Conservation (phyloP, 2,113 vertebrate species). For the Chionis minor region DNA sequence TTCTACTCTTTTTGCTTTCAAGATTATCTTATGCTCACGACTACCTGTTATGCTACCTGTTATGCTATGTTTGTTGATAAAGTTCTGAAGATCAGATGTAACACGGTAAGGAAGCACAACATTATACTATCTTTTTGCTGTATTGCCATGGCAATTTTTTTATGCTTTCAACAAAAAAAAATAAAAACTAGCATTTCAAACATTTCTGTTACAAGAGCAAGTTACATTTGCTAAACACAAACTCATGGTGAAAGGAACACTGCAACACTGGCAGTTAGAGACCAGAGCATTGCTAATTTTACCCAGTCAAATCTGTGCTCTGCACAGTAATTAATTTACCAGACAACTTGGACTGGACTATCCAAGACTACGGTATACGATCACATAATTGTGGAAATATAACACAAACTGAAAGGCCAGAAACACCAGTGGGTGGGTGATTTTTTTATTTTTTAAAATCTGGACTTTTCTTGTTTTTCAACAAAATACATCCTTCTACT, state of each 20-base stretch:
- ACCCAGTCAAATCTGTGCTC: neutral
- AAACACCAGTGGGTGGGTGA: rapidly evolving
- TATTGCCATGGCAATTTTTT: neutral
- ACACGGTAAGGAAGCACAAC: neutral
- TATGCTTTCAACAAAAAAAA: neutral
- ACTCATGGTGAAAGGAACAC: neutral
- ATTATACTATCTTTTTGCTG: neutral
- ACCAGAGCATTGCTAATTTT: neutral
- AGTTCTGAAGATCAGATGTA: neutral
- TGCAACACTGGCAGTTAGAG: neutral
- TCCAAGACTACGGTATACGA: neutral
- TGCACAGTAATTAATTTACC: neutral
- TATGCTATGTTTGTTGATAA: neutral
- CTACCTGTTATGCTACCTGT: neutral
- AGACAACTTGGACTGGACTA: neutral
- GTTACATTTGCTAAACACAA: neutral
- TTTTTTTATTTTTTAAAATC: neutral
- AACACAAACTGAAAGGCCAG: neutral
- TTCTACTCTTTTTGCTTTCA: neutral
- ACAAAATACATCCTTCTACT: neutral
- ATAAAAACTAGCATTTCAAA: neutral
- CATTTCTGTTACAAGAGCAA: neutral
- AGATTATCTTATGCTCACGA: neutral
- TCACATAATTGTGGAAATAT: neutral
- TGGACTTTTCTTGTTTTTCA: neutral